Evolutionary conservation across 2,113 vertebrate species (phyloP), one percentile per base, ranked within the genome.

Genomic region (Embiotoca jacksoni): DNA sequence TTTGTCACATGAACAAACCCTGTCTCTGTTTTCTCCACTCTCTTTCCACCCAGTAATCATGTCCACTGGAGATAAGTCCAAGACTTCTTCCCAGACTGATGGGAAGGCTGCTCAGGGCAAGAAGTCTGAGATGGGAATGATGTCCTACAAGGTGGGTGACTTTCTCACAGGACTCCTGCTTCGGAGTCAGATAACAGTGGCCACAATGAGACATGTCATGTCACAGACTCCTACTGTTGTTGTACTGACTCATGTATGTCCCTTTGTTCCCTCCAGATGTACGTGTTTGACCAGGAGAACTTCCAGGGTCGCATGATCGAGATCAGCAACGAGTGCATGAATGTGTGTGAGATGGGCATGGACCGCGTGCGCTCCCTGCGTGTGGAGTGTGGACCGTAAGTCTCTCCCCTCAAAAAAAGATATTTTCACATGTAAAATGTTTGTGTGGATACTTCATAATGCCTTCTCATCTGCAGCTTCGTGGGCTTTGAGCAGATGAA

Each of bases 271-370:
- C 49, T 11, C 56, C 83, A 95, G 95, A 94, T 96, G 94, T 92
- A 87, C 63, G 92, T 95, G 83, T 96, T 93, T 35, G 95, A 96
- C 88, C 93, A 94, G 89, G 95, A 96, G 92, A 96, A 96, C 93
- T 96, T 96, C 94, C 95, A 96, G 91, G 95, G 95, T 60, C 95
- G 92, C 85, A 94, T 94, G 91, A 93, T 95, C 6, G 95, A 96
- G 92, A 95, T 96, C 86, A 92, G 85, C 74, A 92, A 91, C 6
- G 95, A 96, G 91, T 95, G 95, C 89, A 92, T 94, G 94, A 96
- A 95, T 76, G 91, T 96, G 87, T 95, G 95, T 54, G 94, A 95
- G 70, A 77, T 94, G 85, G 95, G 94, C 77, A 93, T 96, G 85
- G 95, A 96, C 81, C 93, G 89, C 16, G 94, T 96, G 57, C 94